Percentiles rank a stretch among this genome's conserved stretches.
Evolutionary conservation across 2,797 vertebrate species (phyloP).

Genomic region (Momotus momota): DNA sequence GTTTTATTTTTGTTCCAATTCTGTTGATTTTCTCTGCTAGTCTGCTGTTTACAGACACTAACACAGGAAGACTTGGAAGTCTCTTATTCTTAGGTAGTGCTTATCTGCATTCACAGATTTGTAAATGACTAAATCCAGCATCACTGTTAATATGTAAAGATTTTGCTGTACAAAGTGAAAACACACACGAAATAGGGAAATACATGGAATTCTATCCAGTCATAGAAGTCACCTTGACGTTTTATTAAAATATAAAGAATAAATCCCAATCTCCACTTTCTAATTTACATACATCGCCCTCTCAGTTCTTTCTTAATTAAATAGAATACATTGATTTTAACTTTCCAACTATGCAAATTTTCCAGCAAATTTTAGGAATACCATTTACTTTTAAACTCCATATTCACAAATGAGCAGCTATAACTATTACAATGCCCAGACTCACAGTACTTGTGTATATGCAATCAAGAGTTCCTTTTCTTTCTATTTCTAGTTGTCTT

Average conservation of each 20-base stretch:
- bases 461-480: background rate
- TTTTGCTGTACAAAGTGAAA: background rate
- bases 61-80: background rate
- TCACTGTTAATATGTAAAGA: accelerated
- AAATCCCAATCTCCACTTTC: background rate
- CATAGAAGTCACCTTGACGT: background rate
- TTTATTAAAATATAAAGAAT: background rate
- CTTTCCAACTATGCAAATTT: background rate
- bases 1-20: background rate
- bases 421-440: background rate
- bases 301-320: background rate
- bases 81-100: background rate
- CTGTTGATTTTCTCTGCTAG: background rate
- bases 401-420: background rate
- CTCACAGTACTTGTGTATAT: background rate
- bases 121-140: background rate
- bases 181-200: background rate
- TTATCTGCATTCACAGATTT: background rate
- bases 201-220: background rate
- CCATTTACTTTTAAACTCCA: background rate
- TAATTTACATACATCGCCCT: background rate
- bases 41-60: background rate
- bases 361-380: background rate
- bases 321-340: background rate
- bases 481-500: background rate